Conservation (phyloP, 2,797 vertebrate species). For the Staurois parvus region DNA sequence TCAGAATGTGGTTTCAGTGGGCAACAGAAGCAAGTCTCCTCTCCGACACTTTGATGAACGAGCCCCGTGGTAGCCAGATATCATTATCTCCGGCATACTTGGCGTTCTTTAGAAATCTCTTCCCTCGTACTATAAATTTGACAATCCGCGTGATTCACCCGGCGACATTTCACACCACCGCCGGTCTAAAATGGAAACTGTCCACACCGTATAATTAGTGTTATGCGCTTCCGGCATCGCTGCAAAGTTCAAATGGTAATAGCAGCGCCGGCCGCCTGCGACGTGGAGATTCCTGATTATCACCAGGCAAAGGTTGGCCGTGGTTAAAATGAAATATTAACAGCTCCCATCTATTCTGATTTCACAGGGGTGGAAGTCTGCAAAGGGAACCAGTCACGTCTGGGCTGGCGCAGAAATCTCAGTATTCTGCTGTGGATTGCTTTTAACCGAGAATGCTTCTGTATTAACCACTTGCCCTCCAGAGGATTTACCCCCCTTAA, state of each 20-base stretch:
- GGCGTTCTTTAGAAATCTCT: slow-evolving; percentile 16
- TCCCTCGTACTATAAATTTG: neutral
- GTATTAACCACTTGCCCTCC: too few species aligned
- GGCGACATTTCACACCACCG: slow-evolving; percentile 30
- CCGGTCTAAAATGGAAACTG: slow-evolving; percentile 34
- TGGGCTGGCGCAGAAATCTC: neutral
- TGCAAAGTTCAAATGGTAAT: neutral
- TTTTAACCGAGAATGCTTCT: too few species aligned
- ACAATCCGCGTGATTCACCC: slow-evolving; percentile 1
- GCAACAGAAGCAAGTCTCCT: neutral
- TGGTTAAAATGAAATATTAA: slow-evolving; percentile 15
- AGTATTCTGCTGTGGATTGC: too few species aligned
- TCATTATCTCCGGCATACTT: neutral
- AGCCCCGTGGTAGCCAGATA: neutral
- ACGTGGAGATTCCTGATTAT: neutral
- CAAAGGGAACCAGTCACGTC: neutral
- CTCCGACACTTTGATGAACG: neutral
- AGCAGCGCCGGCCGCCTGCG: neutral
- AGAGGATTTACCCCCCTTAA: too few species aligned
- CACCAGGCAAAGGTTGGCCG: neutral
- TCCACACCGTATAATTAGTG: slow-evolving; percentile 22
- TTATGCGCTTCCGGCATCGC: neutral
- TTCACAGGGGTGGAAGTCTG: neutral
- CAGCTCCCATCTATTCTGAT: neutral
- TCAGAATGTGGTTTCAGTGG: neutral